phyloP scores from a whole-genome alignment of 2,797 vertebrate genomes.

The Aythya fuligula region DNA sequence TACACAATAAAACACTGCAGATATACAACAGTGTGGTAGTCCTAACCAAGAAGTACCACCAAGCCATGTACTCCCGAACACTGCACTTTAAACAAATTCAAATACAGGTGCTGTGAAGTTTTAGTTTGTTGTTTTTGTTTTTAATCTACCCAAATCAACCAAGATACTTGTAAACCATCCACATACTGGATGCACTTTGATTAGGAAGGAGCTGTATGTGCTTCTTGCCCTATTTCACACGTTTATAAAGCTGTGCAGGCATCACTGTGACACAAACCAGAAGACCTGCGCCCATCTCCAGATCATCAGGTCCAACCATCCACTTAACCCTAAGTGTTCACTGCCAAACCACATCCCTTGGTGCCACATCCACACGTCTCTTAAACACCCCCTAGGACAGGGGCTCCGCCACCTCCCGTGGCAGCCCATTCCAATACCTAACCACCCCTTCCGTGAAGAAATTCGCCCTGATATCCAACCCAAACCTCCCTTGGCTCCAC shows the following conservation, averaged over 20 bases:
- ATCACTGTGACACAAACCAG: neutral
- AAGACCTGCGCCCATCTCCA: neutral
- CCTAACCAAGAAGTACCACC: neutral
- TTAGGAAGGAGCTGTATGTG: neutral
- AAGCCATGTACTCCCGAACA: neutral
- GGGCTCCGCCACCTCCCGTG: neutral
- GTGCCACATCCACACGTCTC: neutral
- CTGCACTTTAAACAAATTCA: accelerated
- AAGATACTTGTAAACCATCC: neutral
- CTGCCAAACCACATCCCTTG: no score
- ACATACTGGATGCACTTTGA: neutral
- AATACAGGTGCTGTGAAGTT: neutral
- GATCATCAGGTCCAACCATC: no score
- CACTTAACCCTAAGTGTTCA: no score
- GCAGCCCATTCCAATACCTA: neutral
- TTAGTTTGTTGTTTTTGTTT: neutral
- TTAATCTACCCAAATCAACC: neutral
- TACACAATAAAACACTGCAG: neutral
- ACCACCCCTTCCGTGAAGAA: neutral
- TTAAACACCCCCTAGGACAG: neutral
- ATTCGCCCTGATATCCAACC: neutral
- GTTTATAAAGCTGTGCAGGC: neutral
- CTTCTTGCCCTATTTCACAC: neutral
- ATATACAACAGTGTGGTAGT: neutral
- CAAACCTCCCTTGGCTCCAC: no score